Conservation (phyloP, 2,888 invertebrate genomes). For the Caenorhabditis sp. region DNA sequence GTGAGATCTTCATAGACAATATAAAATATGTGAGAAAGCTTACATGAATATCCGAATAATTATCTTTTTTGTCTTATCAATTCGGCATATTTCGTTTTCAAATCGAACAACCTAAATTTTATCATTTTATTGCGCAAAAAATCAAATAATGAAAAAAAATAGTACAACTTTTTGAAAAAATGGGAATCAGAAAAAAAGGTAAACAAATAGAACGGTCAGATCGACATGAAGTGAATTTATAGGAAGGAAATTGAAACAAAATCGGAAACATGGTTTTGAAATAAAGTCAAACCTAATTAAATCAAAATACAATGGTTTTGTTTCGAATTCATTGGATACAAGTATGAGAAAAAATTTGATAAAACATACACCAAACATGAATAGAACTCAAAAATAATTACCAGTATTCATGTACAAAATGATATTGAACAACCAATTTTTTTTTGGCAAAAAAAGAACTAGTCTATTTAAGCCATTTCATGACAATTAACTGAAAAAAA, state of each 20-base stretch:
- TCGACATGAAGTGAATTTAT: slow-evolving; percentile 27
- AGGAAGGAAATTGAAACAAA: slow-evolving; percentile 1
- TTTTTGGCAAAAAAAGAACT: slow-evolving; percentile 12
- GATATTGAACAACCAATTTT: slow-evolving; percentile 39
- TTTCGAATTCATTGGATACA: slow-evolving; percentile 2
- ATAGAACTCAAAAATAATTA: slow-evolving; percentile 4
- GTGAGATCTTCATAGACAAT: slow-evolving; percentile 31
- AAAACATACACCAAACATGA: neutral
- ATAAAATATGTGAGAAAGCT: slow-evolving; percentile 24
- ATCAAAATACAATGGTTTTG: neutral
- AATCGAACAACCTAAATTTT: slow-evolving; percentile 4
- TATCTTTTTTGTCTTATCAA: neutral
- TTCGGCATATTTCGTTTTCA: slow-evolving; percentile 15
- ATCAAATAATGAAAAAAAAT: slow-evolving; percentile 4
- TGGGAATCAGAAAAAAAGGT: neutral
- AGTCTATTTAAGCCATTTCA: neutral
- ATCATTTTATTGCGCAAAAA: slow-evolving; percentile 11
- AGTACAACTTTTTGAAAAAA: slow-evolving; percentile 3
- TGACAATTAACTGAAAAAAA: neutral
- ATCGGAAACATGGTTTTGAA: neutral
- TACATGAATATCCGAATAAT: slow-evolving; percentile 19
- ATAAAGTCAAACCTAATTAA: neutral
- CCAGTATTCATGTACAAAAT: slow-evolving; percentile 32
- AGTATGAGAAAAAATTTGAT: neutral
- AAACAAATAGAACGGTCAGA: slow-evolving; percentile 11